A percentile compares a stretch with the other conserved stretches of the same genome.
Evolutionary conservation across 1,140 invertebrate genomes (phyloP).

Genomic region (Harlomillsia oculata): DNA sequence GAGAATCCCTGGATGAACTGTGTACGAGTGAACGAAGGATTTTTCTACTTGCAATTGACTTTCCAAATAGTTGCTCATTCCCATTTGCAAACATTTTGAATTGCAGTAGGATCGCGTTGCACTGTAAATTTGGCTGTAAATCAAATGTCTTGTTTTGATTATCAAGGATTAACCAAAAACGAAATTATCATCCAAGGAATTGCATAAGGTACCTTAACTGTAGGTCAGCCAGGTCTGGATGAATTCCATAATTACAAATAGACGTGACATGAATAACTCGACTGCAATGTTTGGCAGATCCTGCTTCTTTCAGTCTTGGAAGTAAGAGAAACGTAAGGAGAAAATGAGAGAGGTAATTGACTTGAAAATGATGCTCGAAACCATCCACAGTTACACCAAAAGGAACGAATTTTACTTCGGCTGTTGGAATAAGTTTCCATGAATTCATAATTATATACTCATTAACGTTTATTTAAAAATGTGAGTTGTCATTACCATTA

Average conservation of each 20-base stretch:
- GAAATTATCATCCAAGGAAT: not conserved
- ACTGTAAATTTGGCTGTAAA: conserved; percentile 22
- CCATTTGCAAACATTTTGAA: conserved; percentile 77
- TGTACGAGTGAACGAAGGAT: conserved; percentile 54
- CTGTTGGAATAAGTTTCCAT: conserved; percentile 41
- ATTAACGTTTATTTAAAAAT: not conserved
- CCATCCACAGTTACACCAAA: conserved; percentile 65
- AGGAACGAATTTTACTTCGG: conserved; percentile 76
- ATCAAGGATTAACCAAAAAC: too few relatives aligned
- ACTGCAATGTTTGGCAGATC: conserved; percentile 38
- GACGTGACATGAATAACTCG: conserved; percentile 83
- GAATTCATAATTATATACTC: not conserved
- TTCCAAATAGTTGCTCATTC: conserved; percentile 62
- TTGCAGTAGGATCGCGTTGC: conserved; percentile 58
- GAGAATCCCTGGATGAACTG: conserved; percentile 80
- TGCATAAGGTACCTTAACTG: conserved; percentile 57
- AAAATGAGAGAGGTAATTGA: conserved; percentile 83
- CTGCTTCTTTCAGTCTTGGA: conserved; percentile 47
- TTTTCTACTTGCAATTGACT: conserved; percentile 49
- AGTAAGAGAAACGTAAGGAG: conserved; percentile 72
- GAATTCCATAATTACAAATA: conserved; percentile 52
- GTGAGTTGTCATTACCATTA: conserved; percentile 53
- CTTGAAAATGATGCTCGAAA: conserved; percentile 69
- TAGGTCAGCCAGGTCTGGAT: conserved; percentile 58
- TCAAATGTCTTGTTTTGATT: too few relatives aligned